Percentiles rank a stretch among this genome's conserved stretches.
Conservation (phyloP, 2,888 invertebrate genomes). For the Ptychoptera albimana region DNA sequence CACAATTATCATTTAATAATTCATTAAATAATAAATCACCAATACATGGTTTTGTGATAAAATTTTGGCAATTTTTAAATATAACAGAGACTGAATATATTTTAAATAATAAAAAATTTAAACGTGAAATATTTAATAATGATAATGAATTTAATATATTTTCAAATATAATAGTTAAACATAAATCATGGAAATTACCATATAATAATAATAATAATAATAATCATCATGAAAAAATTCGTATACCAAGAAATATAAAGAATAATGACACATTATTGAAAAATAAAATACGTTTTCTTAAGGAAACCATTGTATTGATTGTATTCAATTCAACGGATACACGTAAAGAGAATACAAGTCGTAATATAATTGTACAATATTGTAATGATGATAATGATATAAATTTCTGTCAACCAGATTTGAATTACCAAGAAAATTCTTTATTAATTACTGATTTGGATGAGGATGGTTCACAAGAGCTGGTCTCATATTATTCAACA, state of each 20-base stretch:
- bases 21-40: conserved; percentile 31
- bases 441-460: conserved; percentile 59
- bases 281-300: conserved; percentile 37
- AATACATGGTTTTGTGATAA: conserved; percentile 59
- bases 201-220: conserved; percentile 14
- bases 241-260: conserved; percentile 14
- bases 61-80: conserved; percentile 64
- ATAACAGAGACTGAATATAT: conserved; percentile 10
- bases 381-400: conserved; percentile 33
- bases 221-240: conserved; percentile 10
- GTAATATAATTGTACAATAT: conserved; percentile 59
- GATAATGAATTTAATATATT: conserved; percentile 12
- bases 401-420: conserved; percentile 52
- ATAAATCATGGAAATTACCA: conserved; percentile 14
- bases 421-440: conserved; percentile 55
- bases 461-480: conserved; percentile 56
- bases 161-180: conserved; percentile 6
- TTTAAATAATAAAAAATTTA: conserved; percentile 2
- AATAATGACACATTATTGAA: conserved; percentile 14
- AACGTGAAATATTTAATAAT: conserved; percentile 7
- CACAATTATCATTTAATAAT: conserved; percentile 44
- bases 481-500: conserved; percentile 59
- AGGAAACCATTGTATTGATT: conserved; percentile 61
- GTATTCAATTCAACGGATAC: conserved; percentile 58
- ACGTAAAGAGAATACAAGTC: conserved; percentile 61